Evolutionary conservation across 2,797 vertebrate genomes (phyloP), one percentile per base, ranked within the genome.

Genomic region (Scarus forsteni): DNA sequence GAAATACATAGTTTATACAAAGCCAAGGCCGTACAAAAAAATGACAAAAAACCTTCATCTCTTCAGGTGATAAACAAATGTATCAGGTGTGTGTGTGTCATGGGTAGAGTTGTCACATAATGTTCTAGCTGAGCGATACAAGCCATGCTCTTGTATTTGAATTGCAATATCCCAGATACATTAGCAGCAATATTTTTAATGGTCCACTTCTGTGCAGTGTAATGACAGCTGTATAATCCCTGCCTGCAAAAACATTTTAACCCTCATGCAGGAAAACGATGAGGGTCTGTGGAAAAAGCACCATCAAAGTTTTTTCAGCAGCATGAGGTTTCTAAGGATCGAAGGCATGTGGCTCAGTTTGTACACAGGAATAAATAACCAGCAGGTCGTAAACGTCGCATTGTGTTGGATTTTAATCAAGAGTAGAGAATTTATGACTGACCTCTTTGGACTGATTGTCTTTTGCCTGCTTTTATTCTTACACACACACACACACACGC

Each of bases 341-440:
- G 6, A n/a, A 73, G 60, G 73, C 60, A 89, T 84, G 72, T 46
- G 12, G 60, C 48, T 78, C 63, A 80, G 34, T 73, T 67, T 77
- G 62, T n/a, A 48, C 61, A 55, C 74, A 71, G 44, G 35, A 35
- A 49, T 56, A 79, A 66, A 60, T 75, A 51, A 60, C 49, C 40
- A 9, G 10, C 14, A 51, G 60, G 83, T 79, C 80, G 75, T 93
- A 92, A 92, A 94, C 66, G 66, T 77, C 76, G 61, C 52, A 71
- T 77, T 73, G 67, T 84, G 77, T 83, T 63, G 59, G 71, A 80
- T 84, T 74, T 83, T 80, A 72, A 66, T 64, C 59, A 39, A 49
- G 57, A 73, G 50, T 44, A 53, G 50, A 77, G 49, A 57, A 87
- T 93, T 90, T 93, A 93, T 80, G 84, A 61, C 55, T 15, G 70